Conservation (phyloP, 2,113 vertebrate genomes). For the Alouatta palliata region DNA sequence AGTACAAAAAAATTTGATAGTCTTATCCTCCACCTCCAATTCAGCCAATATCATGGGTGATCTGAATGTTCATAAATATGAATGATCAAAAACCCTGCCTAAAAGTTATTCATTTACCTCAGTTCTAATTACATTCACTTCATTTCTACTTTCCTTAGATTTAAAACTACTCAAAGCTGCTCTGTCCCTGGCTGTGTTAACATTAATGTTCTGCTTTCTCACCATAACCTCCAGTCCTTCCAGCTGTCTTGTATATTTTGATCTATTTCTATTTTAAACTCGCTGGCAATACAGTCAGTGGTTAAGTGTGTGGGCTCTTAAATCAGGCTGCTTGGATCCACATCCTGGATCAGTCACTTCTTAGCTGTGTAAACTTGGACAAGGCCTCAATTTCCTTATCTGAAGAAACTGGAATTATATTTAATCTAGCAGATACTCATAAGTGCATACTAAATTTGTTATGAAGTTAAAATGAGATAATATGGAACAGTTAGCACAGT, state of each 20-base stretch:
- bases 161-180: not conserved
- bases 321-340: conserved; percentile 35
- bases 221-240: conserved; percentile 4
- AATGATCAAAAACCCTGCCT: not conserved
- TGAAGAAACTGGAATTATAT: conserved; percentile 35
- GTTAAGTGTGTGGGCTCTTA: conserved; percentile 57
- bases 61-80: not conserved
- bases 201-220: conserved; percentile 45
- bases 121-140: not conserved
- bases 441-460: not conserved
- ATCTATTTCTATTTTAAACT: conserved; percentile 58
- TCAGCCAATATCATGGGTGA: not conserved
- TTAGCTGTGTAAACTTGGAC: conserved; percentile 4
- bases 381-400: conserved; percentile 41
- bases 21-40: not conserved
- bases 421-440: not conserved
- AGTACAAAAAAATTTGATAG: not conserved
- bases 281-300: conserved; percentile 37
- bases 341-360: conserved; percentile 11
- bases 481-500: not conserved
- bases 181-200: conserved; percentile 4
- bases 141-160: not conserved
- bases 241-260: conserved; percentile 35
- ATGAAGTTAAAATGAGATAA: not conserved
- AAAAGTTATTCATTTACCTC: not conserved